These are phyloP conservation scores for Hylia prasina DNA, from an alignment of 2,113 vertebrate genomes.

Conservation along the genomic window DNA sequence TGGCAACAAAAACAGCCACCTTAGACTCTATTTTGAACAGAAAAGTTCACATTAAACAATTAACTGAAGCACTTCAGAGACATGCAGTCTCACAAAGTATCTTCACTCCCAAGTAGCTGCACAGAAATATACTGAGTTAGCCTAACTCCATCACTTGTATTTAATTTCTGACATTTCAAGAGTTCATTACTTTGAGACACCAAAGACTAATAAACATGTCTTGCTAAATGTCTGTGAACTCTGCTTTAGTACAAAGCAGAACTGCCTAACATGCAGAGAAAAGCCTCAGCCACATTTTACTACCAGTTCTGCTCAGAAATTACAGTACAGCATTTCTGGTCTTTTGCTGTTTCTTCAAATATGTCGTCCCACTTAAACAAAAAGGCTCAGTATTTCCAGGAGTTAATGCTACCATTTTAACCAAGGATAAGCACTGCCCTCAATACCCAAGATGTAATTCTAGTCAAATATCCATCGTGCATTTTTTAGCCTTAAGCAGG, in stretches of 20 bases:
- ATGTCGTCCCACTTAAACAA: neutral
- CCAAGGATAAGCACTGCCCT: neutral
- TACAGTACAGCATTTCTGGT: neutral
- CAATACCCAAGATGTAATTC: neutral
- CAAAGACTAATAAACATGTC: neutral
- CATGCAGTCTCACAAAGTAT: neutral
- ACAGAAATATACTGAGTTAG: neutral
- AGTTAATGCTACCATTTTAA: neutral
- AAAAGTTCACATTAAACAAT: neutral
- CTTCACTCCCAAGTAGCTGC: neutral
- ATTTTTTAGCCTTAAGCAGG: slow-evolving; percentile 43
- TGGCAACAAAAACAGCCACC: neutral
- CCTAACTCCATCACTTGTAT: neutral
- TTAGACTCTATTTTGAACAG: neutral
- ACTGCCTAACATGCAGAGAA: neutral
- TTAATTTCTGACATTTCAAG: neutral
- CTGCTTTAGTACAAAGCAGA: neutral
- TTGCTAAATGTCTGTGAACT: neutral
- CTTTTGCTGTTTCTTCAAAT: neutral
- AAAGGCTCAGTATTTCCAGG: neutral
- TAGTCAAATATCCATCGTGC: neutral
- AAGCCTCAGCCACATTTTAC: neutral
- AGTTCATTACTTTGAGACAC: neutral
- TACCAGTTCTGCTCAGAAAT: neutral
- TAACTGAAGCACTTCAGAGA: neutral